Percentiles rank a stretch among this genome's conserved stretches.
These are phyloP conservation scores for Acronicta psi DNA, from an alignment of 2,888 invertebrate genomes.

Conservation along the genomic window DNA sequence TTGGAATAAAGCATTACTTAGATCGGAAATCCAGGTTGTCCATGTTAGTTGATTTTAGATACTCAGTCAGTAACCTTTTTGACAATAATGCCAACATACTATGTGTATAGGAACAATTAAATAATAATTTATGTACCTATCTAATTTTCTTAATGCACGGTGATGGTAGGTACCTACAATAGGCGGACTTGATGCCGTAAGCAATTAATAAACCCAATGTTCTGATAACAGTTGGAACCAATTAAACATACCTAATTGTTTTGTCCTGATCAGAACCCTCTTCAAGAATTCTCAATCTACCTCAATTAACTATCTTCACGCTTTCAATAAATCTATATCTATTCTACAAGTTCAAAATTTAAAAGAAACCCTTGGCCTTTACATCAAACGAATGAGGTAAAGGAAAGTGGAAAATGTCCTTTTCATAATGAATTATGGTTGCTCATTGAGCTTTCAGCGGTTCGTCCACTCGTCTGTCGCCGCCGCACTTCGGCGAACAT, in stretches of 20 bases:
- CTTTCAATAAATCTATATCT: slow-evolving; percentile 38
- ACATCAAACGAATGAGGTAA: slow-evolving; percentile 57
- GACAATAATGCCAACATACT: too few relatives aligned
- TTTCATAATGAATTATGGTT: slow-evolving; percentile 80
- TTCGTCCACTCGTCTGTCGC: slow-evolving; percentile 63
- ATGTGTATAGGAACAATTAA: too few relatives aligned
- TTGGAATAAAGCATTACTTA: too few relatives aligned
- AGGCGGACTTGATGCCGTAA: too few relatives aligned
- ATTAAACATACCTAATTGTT: background rate
- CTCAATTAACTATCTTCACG: slow-evolving; percentile 18
- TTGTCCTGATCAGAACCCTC: background rate
- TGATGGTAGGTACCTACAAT: too few relatives aligned
- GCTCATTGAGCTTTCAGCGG: slow-evolving; percentile 83
- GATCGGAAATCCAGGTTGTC: too few relatives aligned
- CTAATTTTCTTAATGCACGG: too few relatives aligned
- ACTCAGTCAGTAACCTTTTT: too few relatives aligned
- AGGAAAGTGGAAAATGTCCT: slow-evolving; percentile 74
- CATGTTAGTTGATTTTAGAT: too few relatives aligned
- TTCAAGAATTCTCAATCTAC: background rate
- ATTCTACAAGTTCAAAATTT: slow-evolving; percentile 47
- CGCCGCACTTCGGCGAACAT: slow-evolving; percentile 67
- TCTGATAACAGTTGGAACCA: background rate
- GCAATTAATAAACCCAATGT: background rate
- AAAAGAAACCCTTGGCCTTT: slow-evolving; percentile 45
- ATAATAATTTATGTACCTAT: too few relatives aligned